Evolutionary conservation across 2,113 vertebrate genomes (phyloP).

Genomic region (Siphamia tubifer): DNA sequence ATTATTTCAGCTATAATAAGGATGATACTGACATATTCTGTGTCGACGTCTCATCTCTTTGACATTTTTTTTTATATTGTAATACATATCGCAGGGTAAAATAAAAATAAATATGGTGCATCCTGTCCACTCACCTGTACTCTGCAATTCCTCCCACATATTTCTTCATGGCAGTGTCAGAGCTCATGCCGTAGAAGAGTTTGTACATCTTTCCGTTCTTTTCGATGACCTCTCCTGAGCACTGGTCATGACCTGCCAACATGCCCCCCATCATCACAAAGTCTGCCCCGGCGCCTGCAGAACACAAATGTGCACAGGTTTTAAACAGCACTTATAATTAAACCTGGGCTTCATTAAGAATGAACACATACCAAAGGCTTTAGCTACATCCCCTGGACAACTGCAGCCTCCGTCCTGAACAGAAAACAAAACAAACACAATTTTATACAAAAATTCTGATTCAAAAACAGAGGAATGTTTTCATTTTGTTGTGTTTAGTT

Average conservation of each 20-base stretch:
- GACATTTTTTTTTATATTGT: too few species aligned
- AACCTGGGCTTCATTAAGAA: neutral
- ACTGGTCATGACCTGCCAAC: slow-evolving; percentile 98
- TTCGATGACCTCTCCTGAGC: slow-evolving; percentile 91
- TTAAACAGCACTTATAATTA: neutral
- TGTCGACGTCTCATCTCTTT: too few species aligned
- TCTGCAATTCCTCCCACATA: slow-evolving; percentile 93
- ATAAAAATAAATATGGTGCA: too few species aligned
- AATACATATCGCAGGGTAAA: too few species aligned
- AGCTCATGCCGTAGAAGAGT: slow-evolving; percentile 99
- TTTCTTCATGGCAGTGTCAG: slow-evolving; percentile 97
- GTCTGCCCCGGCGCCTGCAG: slow-evolving; percentile 91
- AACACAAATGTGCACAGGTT: neutral
- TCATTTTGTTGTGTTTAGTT: too few species aligned
- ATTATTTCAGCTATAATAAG: too few species aligned
- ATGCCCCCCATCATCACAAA: slow-evolving; percentile 99
- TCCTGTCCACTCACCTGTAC: slow-evolving; percentile 84
- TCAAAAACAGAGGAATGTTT: neutral
- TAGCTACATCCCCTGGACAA: slow-evolving; percentile 97
- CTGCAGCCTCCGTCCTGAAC: slow-evolving; percentile 94
- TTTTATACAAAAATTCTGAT: neutral
- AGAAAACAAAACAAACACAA: neutral
- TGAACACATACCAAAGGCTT: slow-evolving; percentile 91
- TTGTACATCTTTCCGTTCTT: slow-evolving; percentile 94
- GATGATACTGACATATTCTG: too few species aligned